A percentile compares a stretch with the other conserved stretches of the same genome.
phyloP scores from a whole-genome alignment of 2,797 vertebrate species.

The Parauchenoglanis ngamensis region DNA sequence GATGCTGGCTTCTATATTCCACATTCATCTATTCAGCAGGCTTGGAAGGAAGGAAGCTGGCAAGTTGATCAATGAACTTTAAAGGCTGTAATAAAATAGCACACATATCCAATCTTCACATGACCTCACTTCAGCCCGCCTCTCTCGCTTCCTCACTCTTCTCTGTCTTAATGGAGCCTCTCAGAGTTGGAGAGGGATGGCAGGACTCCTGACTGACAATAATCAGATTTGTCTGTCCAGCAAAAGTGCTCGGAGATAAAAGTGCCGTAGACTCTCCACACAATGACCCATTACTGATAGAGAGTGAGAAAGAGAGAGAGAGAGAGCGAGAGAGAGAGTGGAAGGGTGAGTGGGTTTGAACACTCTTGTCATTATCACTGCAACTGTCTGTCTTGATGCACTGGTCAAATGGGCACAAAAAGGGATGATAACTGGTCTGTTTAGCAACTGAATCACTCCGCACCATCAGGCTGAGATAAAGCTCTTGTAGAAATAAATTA shows the following conservation, averaged over 20 bases:
- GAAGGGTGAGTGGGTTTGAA: neutral
- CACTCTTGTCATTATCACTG: slow-evolving; percentile 46
- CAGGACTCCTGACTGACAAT: slow-evolving; percentile 50
- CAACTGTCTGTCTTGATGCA: slow-evolving; percentile 34
- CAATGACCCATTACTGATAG: slow-evolving; percentile 53
- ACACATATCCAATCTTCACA: slow-evolving; percentile 23
- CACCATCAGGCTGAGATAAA: slow-evolving; percentile 40
- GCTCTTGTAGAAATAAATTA: slow-evolving; percentile 35
- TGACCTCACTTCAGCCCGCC: slow-evolving; percentile 20
- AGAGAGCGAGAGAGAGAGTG: slow-evolving; percentile 3
- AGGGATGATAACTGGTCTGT: slow-evolving; percentile 28
- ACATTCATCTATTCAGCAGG: slow-evolving; percentile 26
- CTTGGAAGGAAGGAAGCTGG: slow-evolving; percentile 9
- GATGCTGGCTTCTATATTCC: slow-evolving; percentile 9
- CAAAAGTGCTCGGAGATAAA: slow-evolving; percentile 58
- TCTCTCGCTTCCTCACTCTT: slow-evolving; percentile 28
- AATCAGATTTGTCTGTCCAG: slow-evolving; percentile 58
- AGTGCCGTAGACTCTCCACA: slow-evolving; percentile 47
- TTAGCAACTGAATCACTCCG: slow-evolving; percentile 28
- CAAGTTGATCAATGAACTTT: slow-evolving; percentile 49
- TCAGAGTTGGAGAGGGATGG: slow-evolving; percentile 44
- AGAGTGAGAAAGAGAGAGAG: slow-evolving; percentile 15
- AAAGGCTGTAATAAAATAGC: slow-evolving; percentile 43
- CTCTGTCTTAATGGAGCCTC: slow-evolving; percentile 56
- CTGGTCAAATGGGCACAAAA: slow-evolving; percentile 47